Evolutionary conservation across 2,888 invertebrate species (phyloP).

Genomic region (Sphecodes monilicornis): DNA sequence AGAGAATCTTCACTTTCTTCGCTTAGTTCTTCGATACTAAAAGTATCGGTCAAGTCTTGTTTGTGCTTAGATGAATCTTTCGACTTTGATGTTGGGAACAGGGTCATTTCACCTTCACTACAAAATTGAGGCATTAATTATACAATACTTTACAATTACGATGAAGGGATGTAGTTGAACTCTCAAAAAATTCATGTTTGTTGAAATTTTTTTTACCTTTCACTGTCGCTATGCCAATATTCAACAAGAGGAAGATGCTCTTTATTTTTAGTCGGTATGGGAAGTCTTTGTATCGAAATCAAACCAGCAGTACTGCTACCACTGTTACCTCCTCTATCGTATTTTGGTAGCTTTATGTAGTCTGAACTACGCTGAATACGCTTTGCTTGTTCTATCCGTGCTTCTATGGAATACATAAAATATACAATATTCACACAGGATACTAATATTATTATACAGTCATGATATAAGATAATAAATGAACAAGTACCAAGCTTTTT

Average conservation of each 20-base stretch:
- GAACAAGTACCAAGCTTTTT: constrained; percentile 81
- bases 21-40: constrained; percentile 86
- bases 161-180: background rate
- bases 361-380: constrained; percentile 83
- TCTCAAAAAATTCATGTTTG: background rate
- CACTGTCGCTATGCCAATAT: constrained; percentile 84
- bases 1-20: constrained; percentile 82
- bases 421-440: background rate
- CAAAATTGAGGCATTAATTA: background rate
- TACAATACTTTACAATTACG: background rate
- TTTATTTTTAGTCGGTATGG: constrained; percentile 82
- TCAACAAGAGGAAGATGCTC: constrained; percentile 86
- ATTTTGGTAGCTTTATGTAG: constrained; percentile 81
- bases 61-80: constrained; percentile 81
- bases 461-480: background rate
- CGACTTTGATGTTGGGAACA: constrained; percentile 83
- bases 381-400: constrained; percentile 84
- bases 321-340: constrained; percentile 73
- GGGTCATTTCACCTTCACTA: constrained; percentile 84
- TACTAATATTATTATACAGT: constrained; percentile 10
- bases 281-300: constrained; percentile 83
- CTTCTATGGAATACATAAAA: constrained; percentile 74
- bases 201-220: constrained; percentile 73
- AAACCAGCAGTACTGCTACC: constrained; percentile 73
- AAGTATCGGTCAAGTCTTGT: constrained; percentile 86